Base-by-base conservation (phyloP, 2,797 vertebrate genomes). In the Scomberomorus guttatus region DNA sequence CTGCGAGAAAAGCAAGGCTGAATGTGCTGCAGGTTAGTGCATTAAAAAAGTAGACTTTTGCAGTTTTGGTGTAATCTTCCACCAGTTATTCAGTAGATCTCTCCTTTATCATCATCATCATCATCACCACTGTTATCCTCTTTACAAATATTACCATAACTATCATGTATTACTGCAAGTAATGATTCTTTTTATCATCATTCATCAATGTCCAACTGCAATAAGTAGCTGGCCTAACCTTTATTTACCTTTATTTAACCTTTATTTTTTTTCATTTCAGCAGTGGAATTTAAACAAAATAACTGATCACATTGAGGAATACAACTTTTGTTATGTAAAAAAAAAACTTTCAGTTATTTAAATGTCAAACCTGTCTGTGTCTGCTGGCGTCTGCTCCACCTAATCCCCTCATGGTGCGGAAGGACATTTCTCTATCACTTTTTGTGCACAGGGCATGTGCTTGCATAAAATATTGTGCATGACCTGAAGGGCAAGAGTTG, bases 311-410 rank as follows among this genome's bases (percentile, higher is more conserved):
- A 72, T 25, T 62, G 12, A 15, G n/a, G 29, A 59, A 12, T 14
- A 12, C 6, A 54, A 64, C 46, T 75, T 77, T 50, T 58, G 18
- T 69, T 52, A 39, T 54, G 37, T 25, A 1, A 20, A 58, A 50
- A 20, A 50, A 48, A 20, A 48, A 48, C 32, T 68, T 75, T 29
- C 32, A 27, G 54, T 74, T 70, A 70, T 83, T 81, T 84, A 90
- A 92, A 91, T 87, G 85, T 90, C 81, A 87, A 80, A 80, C 63
- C 79, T 67, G 62, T 75, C 75, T 74, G 65, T 77, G 72, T 61
- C 60, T 32, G 27, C 32, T 67, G 7, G 12, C 10, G 14, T 67
- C 74, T 55, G 77, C 61, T 39, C 48, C 10, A 18, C 20, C 58
- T 74, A 68, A 83, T 84, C 76, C 84, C 65, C 71, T 64, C 58